These are phyloP conservation scores for Leptatherina wallacei DNA, from an alignment of 2,797 vertebrate genomes.

Conservation along the genomic window DNA sequence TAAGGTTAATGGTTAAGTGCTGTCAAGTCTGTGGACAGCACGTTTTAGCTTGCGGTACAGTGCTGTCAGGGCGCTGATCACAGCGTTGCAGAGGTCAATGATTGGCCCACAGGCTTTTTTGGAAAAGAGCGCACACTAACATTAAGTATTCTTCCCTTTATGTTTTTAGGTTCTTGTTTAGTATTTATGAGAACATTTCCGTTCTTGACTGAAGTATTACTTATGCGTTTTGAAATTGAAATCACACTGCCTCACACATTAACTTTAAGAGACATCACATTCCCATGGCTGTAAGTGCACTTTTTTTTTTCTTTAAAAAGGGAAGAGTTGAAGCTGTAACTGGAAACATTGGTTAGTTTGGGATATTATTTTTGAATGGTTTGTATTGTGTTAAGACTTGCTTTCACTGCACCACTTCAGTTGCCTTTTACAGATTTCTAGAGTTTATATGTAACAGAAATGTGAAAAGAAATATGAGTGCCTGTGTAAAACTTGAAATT, in stretches of 20 bases:
- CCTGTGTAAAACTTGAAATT: slow-evolving; percentile 77
- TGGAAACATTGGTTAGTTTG: slow-evolving; percentile 42
- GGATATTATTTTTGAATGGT: slow-evolving; percentile 38
- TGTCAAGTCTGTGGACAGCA: slow-evolving; percentile 26
- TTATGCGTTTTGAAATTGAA: slow-evolving; percentile 36
- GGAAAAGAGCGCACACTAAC: slow-evolving; percentile 16
- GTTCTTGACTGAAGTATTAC: slow-evolving; percentile 64
- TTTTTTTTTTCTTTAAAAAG: slow-evolving; percentile 50
- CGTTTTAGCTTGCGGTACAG: slow-evolving; percentile 17
- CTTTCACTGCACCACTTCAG: slow-evolving; percentile 55
- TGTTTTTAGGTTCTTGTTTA: slow-evolving; percentile 35
- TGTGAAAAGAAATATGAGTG: slow-evolving; percentile 67
- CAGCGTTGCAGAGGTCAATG: slow-evolving; percentile 14
- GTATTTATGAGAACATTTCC: slow-evolving; percentile 47
- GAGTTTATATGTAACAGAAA: slow-evolving; percentile 59
- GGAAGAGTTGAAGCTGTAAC: slow-evolving; percentile 33
- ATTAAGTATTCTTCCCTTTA: slow-evolving; percentile 26
- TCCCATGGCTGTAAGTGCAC: slow-evolving; percentile 66
- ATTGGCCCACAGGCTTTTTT: slow-evolving; percentile 6
- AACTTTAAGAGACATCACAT: slow-evolving; percentile 50
- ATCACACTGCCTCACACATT: slow-evolving; percentile 65
- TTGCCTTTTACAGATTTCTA: slow-evolving; percentile 59
- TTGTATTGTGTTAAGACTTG: slow-evolving; percentile 41
- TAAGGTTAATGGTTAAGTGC: slow-evolving; percentile 45
- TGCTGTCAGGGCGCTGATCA: slow-evolving; percentile 10